Base-by-base conservation (phyloP, 2,797 vertebrate species). In the Sebastes hubbsi region DNA sequence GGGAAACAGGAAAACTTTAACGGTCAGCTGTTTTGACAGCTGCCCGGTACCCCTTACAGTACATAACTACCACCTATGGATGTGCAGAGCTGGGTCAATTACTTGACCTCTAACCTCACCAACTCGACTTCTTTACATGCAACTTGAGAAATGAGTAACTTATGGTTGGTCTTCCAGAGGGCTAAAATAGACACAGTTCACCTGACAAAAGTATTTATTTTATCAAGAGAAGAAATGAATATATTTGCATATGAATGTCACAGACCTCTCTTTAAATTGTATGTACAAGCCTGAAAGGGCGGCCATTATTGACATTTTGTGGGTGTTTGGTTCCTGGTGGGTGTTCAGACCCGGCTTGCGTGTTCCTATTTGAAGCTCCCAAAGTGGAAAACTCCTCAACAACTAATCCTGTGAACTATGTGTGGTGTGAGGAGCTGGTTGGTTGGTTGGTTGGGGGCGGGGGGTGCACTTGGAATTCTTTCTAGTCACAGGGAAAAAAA, bases 381-480 rank as follows among this genome's bases (percentile, higher is more conserved):
- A 80, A 80, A 83, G 73, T 11, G 13, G 46, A 73, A 80, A 83
- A 77, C 62, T 64, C 73, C 63, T 74, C 49, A 36, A 70, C 67
- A 64, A 58, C 77, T 91, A 94, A 94, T 94, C 92, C 89, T 68
- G 80, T 90, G 79, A 94, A 92, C 81, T 91, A 89, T 92, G 89
- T 42, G 27, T 54, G 49, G 52, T 61, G 81, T 65, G 55, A 64
- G 36, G 29, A 72, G 74, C 24, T 60, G 71, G 25, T 60, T 70
- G 54, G 59, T 74, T 77, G 71, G 25, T 60, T 70, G 52, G 59
- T 74, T 77, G 29, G 34, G 25, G 4, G 10, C 10, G 4, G 25
- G 46, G 64, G 46, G 5, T 13, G 8, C 13, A 58, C 69, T 80
- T 52, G 8, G 29, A 65, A 71, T 84, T 77, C 62, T 80, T 81